phyloP scores from a whole-genome alignment of 2,113 vertebrate genomes.

The Pedetes capensis region DNA sequence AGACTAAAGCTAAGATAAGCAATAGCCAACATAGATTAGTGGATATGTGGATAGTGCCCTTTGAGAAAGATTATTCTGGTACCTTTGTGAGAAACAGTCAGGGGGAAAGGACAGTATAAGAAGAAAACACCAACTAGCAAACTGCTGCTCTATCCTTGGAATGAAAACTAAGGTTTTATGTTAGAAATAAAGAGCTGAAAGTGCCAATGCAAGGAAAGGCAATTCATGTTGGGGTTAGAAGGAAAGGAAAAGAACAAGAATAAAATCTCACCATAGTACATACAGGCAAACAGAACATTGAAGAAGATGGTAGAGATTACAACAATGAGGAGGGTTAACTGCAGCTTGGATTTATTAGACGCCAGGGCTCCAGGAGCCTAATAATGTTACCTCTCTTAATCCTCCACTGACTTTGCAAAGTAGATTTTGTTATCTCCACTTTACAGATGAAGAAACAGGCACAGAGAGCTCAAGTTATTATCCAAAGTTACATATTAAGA shows the following conservation, averaged over 20 bases:
- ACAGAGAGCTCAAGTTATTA: not conserved
- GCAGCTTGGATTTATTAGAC: not conserved
- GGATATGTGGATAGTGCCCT: not conserved
- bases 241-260: not conserved
- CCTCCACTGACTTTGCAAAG: not conserved
- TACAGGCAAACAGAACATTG: not conserved
- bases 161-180: not conserved
- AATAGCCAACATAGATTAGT: not conserved
- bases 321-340: not conserved
- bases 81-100: not conserved
- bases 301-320: not conserved
- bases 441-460: not conserved
- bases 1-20: not conserved
- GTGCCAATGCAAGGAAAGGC: not conserved
- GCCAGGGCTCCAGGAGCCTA: not conserved
- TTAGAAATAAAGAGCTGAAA: not conserved
- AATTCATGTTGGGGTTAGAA: not conserved
- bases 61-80: not conserved
- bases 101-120: not conserved
- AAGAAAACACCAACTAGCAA: not conserved
- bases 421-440: not conserved
- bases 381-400: not conserved
- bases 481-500: not conserved
- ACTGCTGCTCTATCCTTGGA: not conserved
- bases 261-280: not conserved